Conservation (phyloP, 2,113 vertebrate genomes). For the Falco punctatus region DNA sequence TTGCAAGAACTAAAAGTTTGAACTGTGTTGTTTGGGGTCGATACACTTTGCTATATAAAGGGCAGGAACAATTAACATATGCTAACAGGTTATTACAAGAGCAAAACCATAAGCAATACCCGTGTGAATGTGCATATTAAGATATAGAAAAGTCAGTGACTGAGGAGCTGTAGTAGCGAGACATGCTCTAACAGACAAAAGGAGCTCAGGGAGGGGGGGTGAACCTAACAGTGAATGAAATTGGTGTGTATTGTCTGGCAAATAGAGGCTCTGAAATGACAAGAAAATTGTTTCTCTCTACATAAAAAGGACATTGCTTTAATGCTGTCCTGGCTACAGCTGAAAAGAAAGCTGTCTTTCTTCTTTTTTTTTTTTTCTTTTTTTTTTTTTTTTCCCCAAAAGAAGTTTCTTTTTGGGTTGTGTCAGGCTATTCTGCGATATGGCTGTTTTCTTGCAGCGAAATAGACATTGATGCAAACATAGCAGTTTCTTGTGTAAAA, state of each 20-base stretch:
- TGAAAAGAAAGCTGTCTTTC: background rate
- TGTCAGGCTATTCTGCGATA: background rate
- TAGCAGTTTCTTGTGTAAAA: background rate
- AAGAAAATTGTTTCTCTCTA: background rate
- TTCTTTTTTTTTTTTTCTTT: background rate
- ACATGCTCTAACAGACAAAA: background rate
- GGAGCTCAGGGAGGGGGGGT: background rate
- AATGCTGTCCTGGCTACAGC: background rate
- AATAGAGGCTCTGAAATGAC: background rate
- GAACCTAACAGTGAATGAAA: background rate
- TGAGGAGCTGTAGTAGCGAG: background rate
- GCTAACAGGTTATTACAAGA: background rate
- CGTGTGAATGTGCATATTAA: background rate
- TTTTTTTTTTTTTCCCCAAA: accelerated
- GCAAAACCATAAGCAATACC: background rate
- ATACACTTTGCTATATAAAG: background rate
- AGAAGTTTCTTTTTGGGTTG: background rate
- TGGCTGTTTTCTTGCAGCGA: background rate
- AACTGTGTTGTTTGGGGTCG: background rate
- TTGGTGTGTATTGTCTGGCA: background rate
- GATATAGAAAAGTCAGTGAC: background rate
- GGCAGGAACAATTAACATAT: background rate
- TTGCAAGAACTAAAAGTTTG: background rate
- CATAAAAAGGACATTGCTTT: constrained; percentile 15
- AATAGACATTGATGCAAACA: constrained; percentile 5